phyloP scores from a whole-genome alignment of 2,113 vertebrate species.

The Peromyscus maniculatus region DNA sequence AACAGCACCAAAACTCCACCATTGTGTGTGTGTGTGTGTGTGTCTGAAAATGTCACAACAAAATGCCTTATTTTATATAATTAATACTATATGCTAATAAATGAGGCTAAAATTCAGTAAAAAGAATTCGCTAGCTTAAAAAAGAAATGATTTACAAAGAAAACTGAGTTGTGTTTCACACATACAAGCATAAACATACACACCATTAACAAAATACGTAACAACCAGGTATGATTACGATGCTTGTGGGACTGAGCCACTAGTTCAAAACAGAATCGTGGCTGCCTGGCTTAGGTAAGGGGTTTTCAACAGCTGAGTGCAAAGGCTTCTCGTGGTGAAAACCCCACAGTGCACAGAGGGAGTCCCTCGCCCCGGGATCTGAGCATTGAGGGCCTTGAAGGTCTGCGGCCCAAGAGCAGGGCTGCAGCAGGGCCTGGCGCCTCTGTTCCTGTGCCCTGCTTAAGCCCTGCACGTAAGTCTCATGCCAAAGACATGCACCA shows the following conservation, averaged over 20 bases:
- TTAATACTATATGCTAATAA: background rate
- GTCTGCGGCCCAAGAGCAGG: no score
- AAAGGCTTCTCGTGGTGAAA: background rate
- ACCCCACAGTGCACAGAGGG: background rate
- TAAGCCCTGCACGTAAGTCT: slow-evolving; percentile 33
- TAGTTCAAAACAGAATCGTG: background rate
- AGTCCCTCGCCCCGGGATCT: background rate
- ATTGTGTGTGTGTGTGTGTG: background rate
- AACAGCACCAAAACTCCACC: background rate
- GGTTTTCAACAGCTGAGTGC: background rate
- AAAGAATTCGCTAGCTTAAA: background rate
- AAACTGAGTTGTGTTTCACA: slow-evolving; percentile 18
- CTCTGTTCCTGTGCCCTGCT: background rate
- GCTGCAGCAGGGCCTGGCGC: no score
- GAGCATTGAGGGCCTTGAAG: background rate
- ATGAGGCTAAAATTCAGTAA: background rate
- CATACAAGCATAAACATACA: background rate
- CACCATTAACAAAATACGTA: background rate
- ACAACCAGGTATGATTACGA: background rate
- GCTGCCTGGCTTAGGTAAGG: background rate
- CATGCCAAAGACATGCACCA: background rate
- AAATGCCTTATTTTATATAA: background rate
- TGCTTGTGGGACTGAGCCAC: background rate
- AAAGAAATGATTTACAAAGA: slow-evolving; percentile 10
- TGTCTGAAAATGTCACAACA: background rate